Evolutionary conservation across 2,113 vertebrate genomes (phyloP), one percentile per base, ranked within the genome.

Genomic region (Alaudala cheleensis): DNA sequence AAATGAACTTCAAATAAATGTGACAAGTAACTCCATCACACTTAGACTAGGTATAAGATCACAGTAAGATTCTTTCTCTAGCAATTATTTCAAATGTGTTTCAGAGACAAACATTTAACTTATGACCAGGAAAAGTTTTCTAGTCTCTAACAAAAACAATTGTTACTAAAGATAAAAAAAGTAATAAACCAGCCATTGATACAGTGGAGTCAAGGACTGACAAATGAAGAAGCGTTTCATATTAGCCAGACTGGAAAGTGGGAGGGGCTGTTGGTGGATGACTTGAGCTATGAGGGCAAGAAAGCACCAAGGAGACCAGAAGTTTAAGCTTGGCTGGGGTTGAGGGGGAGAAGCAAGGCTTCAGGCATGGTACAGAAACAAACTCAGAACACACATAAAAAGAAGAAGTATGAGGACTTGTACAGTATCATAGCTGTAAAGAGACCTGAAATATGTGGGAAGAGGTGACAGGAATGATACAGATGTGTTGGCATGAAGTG

Each of bases 231-330:
- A 86, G 17, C 5, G 15, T 80, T 88, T 90, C 18, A 25, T 53
- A 56, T 69, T 65, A 76, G 11, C 49, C 45, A 28, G 17, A 45
- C 25, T 64, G 64, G n/a, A 33, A 88, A 20, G 20, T 40, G 17
- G 49, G 65, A 92, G 15, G 25, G 18, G 6, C 39, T 78, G 10
- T 83, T 72, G 24, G 5, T 61, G 9, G 25, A 33, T 22, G 42
- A 24, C 8, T 50, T 13, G 5, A 45, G 23, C 23, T 53, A 10
- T 0, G 4, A 66, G 16, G 26, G 2, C 7, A 44, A 66, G 60
- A 69, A 82, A 50, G 33, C 45, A 73, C 70, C 34, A 54, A 73
- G 42, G 26, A 47, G 54, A 26, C 17, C 5, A 4, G 23, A 64
- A 42, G 28, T 31, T 81, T 39, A 77, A 70, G 50, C 12, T 4